Conservation (phyloP, 2,888 invertebrate genomes). For the Harpalus rufipes region DNA sequence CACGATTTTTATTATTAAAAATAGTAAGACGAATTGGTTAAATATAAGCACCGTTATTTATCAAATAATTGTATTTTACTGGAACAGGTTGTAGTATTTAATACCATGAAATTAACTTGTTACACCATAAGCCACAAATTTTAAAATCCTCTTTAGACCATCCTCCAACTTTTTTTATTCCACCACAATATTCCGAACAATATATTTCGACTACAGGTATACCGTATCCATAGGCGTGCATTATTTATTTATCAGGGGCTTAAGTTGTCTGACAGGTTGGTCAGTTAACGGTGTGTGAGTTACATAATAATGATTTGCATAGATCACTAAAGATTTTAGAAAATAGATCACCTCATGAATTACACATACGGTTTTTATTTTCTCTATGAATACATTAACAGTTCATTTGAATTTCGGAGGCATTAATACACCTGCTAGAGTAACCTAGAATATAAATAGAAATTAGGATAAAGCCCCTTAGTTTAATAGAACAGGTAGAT, state of each 20-base stretch:
- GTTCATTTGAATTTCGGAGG: constrained; percentile 11
- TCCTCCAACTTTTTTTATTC: neutral
- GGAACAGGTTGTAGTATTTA: neutral
- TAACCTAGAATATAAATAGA: neutral
- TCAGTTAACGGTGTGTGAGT: constrained; percentile 29
- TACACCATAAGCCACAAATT: neutral
- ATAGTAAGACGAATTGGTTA: too few relatives aligned
- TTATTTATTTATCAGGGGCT: neutral
- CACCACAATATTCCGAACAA: neutral
- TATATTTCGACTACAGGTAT: constrained; percentile 7
- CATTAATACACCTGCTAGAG: neutral
- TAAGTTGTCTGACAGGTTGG: constrained; percentile 12
- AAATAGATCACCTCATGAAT: constrained; percentile 52
- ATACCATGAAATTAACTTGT: neutral
- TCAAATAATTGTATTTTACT: neutral
- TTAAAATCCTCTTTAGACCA: neutral
- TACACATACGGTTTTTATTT: constrained; percentile 39
- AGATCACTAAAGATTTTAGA: constrained; percentile 30
- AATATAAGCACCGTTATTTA: too few relatives aligned
- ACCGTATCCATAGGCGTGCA: neutral
- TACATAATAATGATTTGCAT: constrained; percentile 38
- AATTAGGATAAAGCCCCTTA: too few relatives aligned
- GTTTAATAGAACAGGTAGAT: too few relatives aligned
- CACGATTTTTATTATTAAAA: too few relatives aligned
- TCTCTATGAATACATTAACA: constrained; percentile 46